phyloP scores from a whole-genome alignment of 2,113 vertebrate genomes.

The Notechis scutatus region DNA sequence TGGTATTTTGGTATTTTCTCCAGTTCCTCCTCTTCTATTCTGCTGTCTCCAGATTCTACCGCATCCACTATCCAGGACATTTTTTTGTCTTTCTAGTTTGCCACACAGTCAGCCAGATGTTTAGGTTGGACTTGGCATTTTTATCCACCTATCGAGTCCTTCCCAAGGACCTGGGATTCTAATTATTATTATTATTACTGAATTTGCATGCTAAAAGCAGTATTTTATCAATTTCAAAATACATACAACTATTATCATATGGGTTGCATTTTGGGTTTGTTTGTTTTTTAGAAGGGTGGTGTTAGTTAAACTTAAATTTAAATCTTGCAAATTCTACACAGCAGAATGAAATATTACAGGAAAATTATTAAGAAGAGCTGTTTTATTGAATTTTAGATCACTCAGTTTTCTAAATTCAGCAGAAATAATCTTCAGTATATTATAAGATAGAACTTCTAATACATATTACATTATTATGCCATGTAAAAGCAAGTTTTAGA shows the following conservation, averaged over 20 bases:
- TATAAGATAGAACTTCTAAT: not conserved
- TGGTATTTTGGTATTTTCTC: not conserved
- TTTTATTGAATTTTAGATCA: not conserved
- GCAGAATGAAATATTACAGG: not conserved
- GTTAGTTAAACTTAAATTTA: not conserved
- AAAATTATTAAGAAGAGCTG: not conserved
- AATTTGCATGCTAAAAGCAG: not conserved
- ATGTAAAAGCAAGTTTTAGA: not conserved
- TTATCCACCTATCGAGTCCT: not conserved
- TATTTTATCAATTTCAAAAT: not conserved
- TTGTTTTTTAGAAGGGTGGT: not conserved
- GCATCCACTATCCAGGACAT: not conserved
- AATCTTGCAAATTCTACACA: not conserved
- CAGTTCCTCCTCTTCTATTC: not conserved
- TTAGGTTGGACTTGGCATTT: not conserved
- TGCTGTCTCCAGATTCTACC: not conserved
- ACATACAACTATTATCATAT: not conserved
- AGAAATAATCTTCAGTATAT: not conserved
- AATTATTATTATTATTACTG: not conserved
- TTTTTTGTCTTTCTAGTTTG: not conserved
- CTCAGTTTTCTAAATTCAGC: not conserved
- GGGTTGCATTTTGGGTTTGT: not conserved
- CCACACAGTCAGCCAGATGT: not conserved
- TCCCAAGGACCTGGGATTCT: not conserved
- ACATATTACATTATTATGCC: not conserved